Conservation (phyloP, 1,140 invertebrate genomes). For the Drosophila gunungcola region DNA sequence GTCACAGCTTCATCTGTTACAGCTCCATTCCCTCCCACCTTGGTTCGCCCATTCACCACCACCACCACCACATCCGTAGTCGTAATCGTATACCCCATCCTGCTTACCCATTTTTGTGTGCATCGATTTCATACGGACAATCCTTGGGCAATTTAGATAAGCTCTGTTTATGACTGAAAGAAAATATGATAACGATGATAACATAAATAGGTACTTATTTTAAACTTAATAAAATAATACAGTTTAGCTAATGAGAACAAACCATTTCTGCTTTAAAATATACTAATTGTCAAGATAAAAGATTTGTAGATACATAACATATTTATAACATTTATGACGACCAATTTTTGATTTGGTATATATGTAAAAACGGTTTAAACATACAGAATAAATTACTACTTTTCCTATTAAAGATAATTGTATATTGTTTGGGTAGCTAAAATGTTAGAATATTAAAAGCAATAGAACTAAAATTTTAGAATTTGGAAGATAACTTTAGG, state of each 20-base stretch:
- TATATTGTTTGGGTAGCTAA: too few relatives aligned
- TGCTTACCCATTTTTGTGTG: neutral
- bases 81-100: neutral
- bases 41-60: neutral
- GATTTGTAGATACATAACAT: too few relatives aligned
- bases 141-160: neutral
- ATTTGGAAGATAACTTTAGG: too few relatives aligned
- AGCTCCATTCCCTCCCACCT: neutral
- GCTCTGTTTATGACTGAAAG: neutral
- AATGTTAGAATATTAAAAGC: too few relatives aligned
- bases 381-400: too few relatives aligned
- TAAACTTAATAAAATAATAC: neutral
- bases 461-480: too few relatives aligned
- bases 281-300: too few relatives aligned
- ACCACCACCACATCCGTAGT: neutral
- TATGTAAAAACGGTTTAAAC: too few relatives aligned
- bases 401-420: too few relatives aligned
- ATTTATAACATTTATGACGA: too few relatives aligned
- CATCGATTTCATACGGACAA: neutral
- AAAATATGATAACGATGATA: neutral
- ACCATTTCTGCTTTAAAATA: neutral
- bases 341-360: too few relatives aligned
- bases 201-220: neutral
- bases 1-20: conserved; percentile 1
- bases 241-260: neutral